Evolutionary conservation across 2,888 invertebrate genomes (phyloP), one percentile per base, ranked within the genome.

Genomic region (Caenorhabditis sp.): DNA sequence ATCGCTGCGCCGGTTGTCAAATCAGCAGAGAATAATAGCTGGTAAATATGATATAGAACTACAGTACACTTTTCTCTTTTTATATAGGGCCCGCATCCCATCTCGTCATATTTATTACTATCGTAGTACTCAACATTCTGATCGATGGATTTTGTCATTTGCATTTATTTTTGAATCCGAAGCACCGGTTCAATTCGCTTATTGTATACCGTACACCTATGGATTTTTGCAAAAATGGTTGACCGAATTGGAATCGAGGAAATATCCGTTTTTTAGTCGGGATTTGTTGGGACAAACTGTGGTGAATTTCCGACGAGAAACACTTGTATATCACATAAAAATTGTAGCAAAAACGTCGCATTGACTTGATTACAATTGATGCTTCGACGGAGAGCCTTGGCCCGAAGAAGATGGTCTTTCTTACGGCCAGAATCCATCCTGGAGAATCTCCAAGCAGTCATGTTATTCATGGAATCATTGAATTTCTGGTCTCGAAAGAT

Each of bases 191-290:
- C 96, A 97, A 88, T 97, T 99, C 89, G 92, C 95, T 1, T 92
- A 97, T 84, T 93, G 93, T 27, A 94, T 93, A 73, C 97, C 97
- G 0, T 99, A 97, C 88, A 94, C 95, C n/a, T 97, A 96, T 89
- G 93, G 94, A 0, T 91, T 93, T 64, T 91, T 94, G 61, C 94
- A 96, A 89, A 92, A 93, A 53, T 93, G 95, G 89, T 90, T 97
- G 76, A 92, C 92, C 49, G 89, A 91, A 78, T 90, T 95, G 72
- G 93, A 93, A 85, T 91, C 73, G 90, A 91, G 88, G 85, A 88
- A 90, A 57, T 86, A 90, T 70, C 90, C 89, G 68, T 91, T 86
- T 83, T 93, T 93, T 76, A 91, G 91, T 25, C 91, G 94, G 75
- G 93, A 93, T 85, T 90, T 92, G 31, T 90, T 95, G 61, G 92